Conservation (phyloP, 2,797 vertebrate species). For the Dromococcyx pavoninus region DNA sequence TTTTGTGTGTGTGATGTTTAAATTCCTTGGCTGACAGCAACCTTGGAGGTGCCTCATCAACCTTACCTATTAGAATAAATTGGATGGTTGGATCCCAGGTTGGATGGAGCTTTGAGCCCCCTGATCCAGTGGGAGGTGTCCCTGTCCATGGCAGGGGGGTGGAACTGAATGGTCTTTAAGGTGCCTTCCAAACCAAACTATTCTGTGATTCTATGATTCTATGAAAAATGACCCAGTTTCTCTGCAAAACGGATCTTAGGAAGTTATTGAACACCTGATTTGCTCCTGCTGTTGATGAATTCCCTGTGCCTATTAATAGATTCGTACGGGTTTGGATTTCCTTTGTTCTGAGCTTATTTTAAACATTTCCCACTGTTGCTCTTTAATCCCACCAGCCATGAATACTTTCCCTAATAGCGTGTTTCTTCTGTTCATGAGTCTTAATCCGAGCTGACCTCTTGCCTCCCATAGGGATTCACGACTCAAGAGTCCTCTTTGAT, state of each 20-base stretch:
- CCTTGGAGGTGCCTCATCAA: neutral
- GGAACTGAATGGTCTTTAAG: too few species aligned
- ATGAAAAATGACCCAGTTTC: neutral
- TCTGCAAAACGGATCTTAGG: neutral
- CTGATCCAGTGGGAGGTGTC: too few species aligned
- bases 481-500: neutral
- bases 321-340: neutral
- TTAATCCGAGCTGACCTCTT: neutral
- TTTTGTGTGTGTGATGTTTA: neutral
- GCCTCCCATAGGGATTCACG: neutral
- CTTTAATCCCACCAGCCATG: neutral
- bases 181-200: too few species aligned
- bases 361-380: slow-evolving; percentile 10
- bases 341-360: neutral
- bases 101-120: too few species aligned
- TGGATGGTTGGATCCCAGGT: too few species aligned
- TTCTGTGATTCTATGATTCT: too few species aligned
- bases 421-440: neutral
- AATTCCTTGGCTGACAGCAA: neutral
- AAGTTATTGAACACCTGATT: neutral
- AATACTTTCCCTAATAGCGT: neutral
- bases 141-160: too few species aligned
- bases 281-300: neutral
- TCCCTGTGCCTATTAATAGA: neutral
- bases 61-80: neutral